Evolutionary conservation across 2,797 vertebrate genomes (phyloP), one percentile per base, ranked within the genome.

Genomic region (Taenioides sp.): DNA sequence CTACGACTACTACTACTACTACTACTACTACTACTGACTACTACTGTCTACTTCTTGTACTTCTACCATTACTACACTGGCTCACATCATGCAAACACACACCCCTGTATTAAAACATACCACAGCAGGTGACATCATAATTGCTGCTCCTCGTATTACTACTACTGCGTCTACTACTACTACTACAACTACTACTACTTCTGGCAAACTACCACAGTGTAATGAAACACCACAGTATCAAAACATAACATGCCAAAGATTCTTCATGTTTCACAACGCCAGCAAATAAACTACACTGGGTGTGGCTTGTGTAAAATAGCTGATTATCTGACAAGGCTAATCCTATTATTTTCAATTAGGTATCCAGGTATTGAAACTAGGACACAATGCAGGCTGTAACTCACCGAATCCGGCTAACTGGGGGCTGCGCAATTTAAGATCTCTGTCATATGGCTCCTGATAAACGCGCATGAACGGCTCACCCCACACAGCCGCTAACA

Each of bases 401-500:
- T 49, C 63, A 27, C 40, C 18, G 14, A 28, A 14, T 16, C 23
- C 10, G n/a, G 62, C 62, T 17, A 9, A 43, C 7, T 18, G 43
- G 23, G 43, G 6, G 25, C 7, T 11, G 17, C 4, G 23, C 16
- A 12, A 31, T 52, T 20, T 3, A 54, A 27, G 17, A n/a, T 65
- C 63, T 27, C 16, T 0, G 14, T 65, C 63, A 65, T 49, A 49
- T 20, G 47, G 27, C 27, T 28, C 3, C 25, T 54, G 65, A 66
- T 66, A 54, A 66, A 66, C 17, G 43, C 43, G 25, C 49, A 52
- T 12, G 25, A 66, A 66, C n/a, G 7, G 25, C 25, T n/a, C 47
- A n/a, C 65, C 25, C 47, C 64, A 28, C 64, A 49, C 43, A 4
- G 47, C 25, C n/a, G 64, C 54, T 66, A 66, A 66, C 49, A 34